phyloP scores from a whole-genome alignment of 1,140 invertebrate species.

The Reticulitermes speratus region DNA sequence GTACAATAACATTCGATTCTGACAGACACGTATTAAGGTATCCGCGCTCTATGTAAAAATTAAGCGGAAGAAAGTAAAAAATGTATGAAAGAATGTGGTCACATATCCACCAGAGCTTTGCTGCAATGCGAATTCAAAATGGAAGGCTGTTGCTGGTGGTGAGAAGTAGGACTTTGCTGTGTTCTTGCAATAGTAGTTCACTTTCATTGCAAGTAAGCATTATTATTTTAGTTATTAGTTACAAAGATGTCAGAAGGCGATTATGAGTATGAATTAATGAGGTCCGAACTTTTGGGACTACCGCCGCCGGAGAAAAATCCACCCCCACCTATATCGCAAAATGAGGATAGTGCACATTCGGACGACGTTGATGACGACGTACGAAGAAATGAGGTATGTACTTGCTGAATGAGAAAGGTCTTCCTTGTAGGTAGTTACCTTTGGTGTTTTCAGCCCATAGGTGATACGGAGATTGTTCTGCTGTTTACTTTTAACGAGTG shows the following conservation, averaged over 20 bases:
- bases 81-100: background rate
- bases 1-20: too few relatives aligned
- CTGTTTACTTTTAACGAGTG: too few relatives aligned
- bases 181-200: background rate
- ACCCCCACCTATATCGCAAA: constrained; percentile 40
- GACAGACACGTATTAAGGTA: too few relatives aligned
- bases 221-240: background rate
- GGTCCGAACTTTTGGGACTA: constrained; percentile 70
- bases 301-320: constrained; percentile 51
- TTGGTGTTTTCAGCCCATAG: too few relatives aligned
- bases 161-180: background rate
- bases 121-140: constrained; percentile 5
- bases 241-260: constrained; percentile 35
- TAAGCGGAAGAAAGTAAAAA: background rate
- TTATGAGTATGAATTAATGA: constrained; percentile 69
- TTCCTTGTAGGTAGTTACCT: too few relatives aligned
- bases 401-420: too few relatives aligned
- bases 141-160: background rate
- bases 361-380: constrained; percentile 39
- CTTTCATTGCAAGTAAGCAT: background rate
- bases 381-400: constrained; percentile 33
- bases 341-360: constrained; percentile 36
- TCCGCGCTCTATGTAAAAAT: too few relatives aligned
- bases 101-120: background rate
- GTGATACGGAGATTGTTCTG: too few relatives aligned